Base-by-base conservation (phyloP, 2,888 invertebrate genomes). In the Rapana venosa region DNA sequence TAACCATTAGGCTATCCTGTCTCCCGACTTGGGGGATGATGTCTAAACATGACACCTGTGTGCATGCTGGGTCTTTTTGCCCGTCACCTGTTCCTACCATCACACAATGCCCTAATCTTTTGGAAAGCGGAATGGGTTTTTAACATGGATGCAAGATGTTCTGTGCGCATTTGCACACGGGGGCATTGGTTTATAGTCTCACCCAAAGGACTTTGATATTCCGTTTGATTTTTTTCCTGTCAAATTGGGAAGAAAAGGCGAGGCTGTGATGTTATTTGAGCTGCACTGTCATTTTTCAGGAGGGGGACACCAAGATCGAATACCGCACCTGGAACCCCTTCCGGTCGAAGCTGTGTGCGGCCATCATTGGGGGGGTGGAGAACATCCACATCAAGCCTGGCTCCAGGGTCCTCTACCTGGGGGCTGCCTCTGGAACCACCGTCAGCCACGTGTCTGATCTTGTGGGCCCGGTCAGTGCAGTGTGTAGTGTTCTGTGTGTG, bases 311-410 rank as follows among this genome's bases (percentile, higher is more conserved):
- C 17, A 96, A 99, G 97, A 97, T 98, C 94, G 99, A 99, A 97
- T 99, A 99, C 97, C 97, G 99, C 97, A 98, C 99, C 22, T 99
- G 99, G 99, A 99, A 99, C 97, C 99, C 99, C 0, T 99, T 99
- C 97, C 97, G 99, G 95, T 99, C 99, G 0, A 99, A 99, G 97
- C 97, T 99, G 94, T 99, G 99, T 0, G 99, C 99, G 1, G 99
- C 99, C 0, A 98, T 99, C 93, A 97, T 99, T 95, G 99, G 99
- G 35, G 99, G 99, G 89, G 98, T 99, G 61, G 99, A 99, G 94
- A 97, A 98, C 95, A 99, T 99, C 93, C 98, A 99, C 96, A 99
- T 99, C 97, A 97, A 98, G 79, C 99, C 99, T 0, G 99, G 99
- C 0, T 97, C 98, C 85, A 98, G 98, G 96, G 99, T 99, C 1